Evolutionary conservation across 92 coral and sea anemone species (phyloP).

Genomic region (Parazoanthus swiftii): DNA sequence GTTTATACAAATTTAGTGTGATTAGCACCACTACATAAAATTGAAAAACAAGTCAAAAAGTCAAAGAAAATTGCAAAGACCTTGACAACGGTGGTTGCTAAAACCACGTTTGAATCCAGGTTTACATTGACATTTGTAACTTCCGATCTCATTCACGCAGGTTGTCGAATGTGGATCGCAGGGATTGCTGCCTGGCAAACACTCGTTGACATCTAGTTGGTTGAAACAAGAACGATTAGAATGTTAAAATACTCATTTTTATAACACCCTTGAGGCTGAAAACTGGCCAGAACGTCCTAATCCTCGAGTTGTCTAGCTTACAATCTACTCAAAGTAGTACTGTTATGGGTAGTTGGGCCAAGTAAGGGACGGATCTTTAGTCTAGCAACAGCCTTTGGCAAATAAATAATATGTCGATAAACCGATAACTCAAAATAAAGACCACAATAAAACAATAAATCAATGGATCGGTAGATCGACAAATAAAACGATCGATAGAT

Average conservation of each 20-base stretch:
- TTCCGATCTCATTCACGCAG: slow-evolving; percentile 32
- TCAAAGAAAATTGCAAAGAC: not conserved
- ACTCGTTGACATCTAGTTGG: slow-evolving; percentile 31
- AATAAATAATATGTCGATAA: not conserved
- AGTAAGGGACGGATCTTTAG: too few relatives aligned
- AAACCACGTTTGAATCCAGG: slow-evolving; percentile 11
- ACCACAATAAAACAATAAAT: too few relatives aligned
- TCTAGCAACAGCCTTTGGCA: too few relatives aligned
- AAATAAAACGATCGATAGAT: not conserved
- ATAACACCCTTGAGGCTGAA: too few relatives aligned
- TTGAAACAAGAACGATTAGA: not conserved
- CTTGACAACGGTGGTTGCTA: slow-evolving; percentile 22
- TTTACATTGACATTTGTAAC: slow-evolving; percentile 30
- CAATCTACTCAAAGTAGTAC: too few relatives aligned
- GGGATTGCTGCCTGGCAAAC: not conserved
- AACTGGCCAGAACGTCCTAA: not conserved
- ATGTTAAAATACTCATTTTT: too few relatives aligned
- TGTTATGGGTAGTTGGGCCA: too few relatives aligned
- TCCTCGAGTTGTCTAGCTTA: too few relatives aligned
- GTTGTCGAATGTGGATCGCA: slow-evolving; percentile 28
- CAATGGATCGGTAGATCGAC: not conserved
- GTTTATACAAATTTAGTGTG: too few relatives aligned
- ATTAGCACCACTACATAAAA: not conserved
- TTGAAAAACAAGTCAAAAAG: not conserved
- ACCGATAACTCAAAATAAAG: not conserved